Base-by-base conservation (phyloP, 1,140 invertebrate genomes). In the Sogatella furcifera region DNA sequence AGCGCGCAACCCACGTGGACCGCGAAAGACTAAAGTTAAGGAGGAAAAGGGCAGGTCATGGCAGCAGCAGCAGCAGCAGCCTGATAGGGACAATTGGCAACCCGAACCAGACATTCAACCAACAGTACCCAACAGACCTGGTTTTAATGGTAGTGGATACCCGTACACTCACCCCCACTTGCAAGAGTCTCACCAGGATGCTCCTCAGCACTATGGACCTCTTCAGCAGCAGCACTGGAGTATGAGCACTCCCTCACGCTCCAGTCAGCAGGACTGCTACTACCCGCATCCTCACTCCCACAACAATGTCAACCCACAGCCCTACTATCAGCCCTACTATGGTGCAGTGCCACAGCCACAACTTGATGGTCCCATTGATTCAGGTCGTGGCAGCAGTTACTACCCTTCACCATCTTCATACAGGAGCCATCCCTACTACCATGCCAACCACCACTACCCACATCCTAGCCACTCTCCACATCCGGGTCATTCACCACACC, bases 1-100 rank as follows among this genome's bases (percentile, higher is more conserved):
- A 31, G 41, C 54, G 14, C 21, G 59, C 24, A 24, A 65, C 24
- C 59, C 57, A 1, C 43, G 57, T 2, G 49, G 55, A 11, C 55
- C 55, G 14, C 44, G 31, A n/a, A 54, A 54, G 6, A 61, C 56
- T 28, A 19, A 53, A 22, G 57, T 56, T 38, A 15, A 41, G 10
- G 56, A 59, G 15, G 53, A 59, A 55, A 42, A 62, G 21, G 44
- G 41, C 28, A 38, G 55, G 3, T 34, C 62, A n/a, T 59, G 59
- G 56, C 60, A 57, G 11, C 62, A 64, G 49, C 62, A 49, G 56
- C 60, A 57, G n/a, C 62, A 64, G 49, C 62, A 49, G 19, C 22
- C n/a, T 1, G 46, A 49, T 52, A 49, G 31, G 17, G 31, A 59
- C 44, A 46, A 52, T 52, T 44, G 52, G 52, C 42, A 8, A n/a